Percentiles rank a stretch among this genome's conserved stretches.
Evolutionary conservation across 2,113 vertebrate species (phyloP).

Genomic region (Pagrus major): DNA sequence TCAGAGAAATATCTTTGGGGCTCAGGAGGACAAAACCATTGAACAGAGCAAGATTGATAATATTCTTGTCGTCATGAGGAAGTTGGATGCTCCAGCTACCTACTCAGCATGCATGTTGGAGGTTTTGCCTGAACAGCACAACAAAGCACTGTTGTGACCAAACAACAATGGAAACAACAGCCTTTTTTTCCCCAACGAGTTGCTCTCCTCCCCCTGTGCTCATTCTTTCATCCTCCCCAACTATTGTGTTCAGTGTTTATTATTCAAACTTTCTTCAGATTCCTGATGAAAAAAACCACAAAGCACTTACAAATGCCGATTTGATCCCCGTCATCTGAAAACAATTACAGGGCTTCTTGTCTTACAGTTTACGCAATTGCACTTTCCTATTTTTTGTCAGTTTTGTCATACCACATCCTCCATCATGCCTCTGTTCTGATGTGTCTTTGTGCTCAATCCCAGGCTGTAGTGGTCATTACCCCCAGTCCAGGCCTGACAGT

Average conservation of each 20-base stretch:
- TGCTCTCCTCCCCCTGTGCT: neutral
- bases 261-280: neutral
- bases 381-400: neutral
- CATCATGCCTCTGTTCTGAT: neutral
- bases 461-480: slow-evolving; percentile 48
- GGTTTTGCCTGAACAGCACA: slow-evolving; percentile 22
- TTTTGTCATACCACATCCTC: neutral
- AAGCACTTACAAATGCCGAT: neutral
- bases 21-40: neutral
- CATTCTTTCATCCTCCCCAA: slow-evolving; percentile 21
- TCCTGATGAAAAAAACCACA: neutral
- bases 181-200: slow-evolving; percentile 11
- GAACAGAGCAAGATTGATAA: neutral
- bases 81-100: slow-evolving; percentile 19
- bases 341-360: neutral
- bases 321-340: neutral
- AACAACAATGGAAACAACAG: slow-evolving; percentile 60
- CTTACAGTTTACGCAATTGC: neutral
- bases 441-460: slow-evolving; percentile 58
- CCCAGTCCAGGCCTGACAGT: slow-evolving; percentile 76
- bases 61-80: neutral
- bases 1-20: neutral
- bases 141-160: slow-evolving; percentile 58
- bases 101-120: slow-evolving; percentile 31
- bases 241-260: slow-evolving; percentile 6